Percentiles rank a stretch among this genome's conserved stretches.
Conservation (phyloP, 2,113 vertebrate genomes). For the Alexandromys fortis region DNA sequence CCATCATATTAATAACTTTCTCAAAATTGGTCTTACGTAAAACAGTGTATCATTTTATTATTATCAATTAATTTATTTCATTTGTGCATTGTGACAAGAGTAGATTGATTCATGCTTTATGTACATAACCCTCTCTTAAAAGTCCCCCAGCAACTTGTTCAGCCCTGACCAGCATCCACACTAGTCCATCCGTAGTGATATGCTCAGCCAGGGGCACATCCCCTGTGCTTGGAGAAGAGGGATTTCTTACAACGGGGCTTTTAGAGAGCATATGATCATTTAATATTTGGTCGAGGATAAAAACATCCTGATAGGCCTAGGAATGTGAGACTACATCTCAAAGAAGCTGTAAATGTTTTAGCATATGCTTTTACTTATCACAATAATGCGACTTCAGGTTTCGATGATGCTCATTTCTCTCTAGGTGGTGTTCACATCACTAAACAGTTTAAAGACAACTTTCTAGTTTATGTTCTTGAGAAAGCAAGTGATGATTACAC, state of each 20-base stretch:
- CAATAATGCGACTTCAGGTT: slow-evolving; percentile 57
- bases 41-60: slow-evolving; percentile 24
- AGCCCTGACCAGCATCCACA: background rate
- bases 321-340: slow-evolving; percentile 54
- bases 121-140: background rate
- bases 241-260: slow-evolving; percentile 33
- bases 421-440: slow-evolving; percentile 56
- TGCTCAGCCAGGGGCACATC: background rate
- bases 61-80: background rate
- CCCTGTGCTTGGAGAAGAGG: slow-evolving; percentile 42
- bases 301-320: slow-evolving; percentile 61
- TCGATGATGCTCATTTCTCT: background rate
- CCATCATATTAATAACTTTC: background rate
- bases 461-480: slow-evolving; percentile 62
- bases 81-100: background rate
- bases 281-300: slow-evolving; percentile 64
- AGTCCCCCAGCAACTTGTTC: slow-evolving; percentile 1
- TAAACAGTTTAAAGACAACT: slow-evolving; percentile 23
- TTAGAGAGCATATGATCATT: slow-evolving; percentile 58
- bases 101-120: slow-evolving; percentile 38
- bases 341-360: slow-evolving; percentile 63
- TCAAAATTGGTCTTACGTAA: background rate
- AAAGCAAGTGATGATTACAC: slow-evolving; percentile 70
- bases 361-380: slow-evolving; percentile 67
- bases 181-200: background rate